Evolutionary conservation across 1,140 invertebrate genomes (phyloP), one percentile per base, ranked within the genome.

Genomic region (Leptopilina boulardi): DNA sequence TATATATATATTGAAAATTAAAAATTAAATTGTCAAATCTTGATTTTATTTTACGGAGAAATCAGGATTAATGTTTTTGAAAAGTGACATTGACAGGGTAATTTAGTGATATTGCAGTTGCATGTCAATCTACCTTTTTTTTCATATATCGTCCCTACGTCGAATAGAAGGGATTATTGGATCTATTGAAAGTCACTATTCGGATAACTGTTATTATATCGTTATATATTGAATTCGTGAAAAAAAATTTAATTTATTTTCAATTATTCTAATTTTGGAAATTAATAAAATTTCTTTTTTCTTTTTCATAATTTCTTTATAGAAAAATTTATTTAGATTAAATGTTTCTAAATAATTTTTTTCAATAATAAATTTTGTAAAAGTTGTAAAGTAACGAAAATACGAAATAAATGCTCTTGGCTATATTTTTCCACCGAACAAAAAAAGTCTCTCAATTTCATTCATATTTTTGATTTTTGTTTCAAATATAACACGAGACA

Each of bases 91-190:
- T 51, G 47, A 51, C 47, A n/a, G 47, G 15, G 3, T 51, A 51
- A 51, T 51, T 51, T n/a, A n/a, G 47, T 51, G 47, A 51, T 51
- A 51, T 51, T 51, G 47, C 15, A 51, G 47, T 51, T 51, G n/a
- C 47, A 18, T 51, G 47, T 51, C 47, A 51, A 51, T 51, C 47
- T 51, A 5, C 41, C n/a, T n/a, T 42, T 42, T 44, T 44, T 44
- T 44, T 44, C n/a, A 18, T 51, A 47, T 47, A 51, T 51, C 15
- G 47, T 18, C 13, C 47, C 47, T 18, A 51, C 47, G 47, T 51
- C 47, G 47, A 18, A 15, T 15, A 18, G 13, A 15, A n/a, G 47
- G 47, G 47, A 51, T 51, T 51, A 51, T 51, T 51, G 47, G 47
- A 51, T 51, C 47, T 18, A 18, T 51, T 51, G n/a, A 51, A 51